Evolutionary conservation across 2,113 vertebrate species (phyloP).

Genomic region (Lycaon pictus): DNA sequence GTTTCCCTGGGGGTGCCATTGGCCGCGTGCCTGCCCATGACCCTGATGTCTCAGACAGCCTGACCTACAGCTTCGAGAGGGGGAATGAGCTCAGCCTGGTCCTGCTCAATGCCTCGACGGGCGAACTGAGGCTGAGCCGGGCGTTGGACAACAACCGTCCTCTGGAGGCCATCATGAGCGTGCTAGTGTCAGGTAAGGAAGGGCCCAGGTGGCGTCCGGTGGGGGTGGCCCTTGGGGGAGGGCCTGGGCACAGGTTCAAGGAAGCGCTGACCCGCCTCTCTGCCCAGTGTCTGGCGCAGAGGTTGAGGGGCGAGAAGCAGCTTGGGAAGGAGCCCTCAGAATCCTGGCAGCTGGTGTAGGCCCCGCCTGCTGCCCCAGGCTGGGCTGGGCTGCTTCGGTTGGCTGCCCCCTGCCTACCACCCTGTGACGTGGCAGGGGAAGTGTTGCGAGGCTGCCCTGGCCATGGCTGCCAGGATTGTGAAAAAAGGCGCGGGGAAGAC

Average conservation of each 20-base stretch:
- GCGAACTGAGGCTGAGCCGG: constrained; percentile 94
- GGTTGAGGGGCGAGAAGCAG: background rate
- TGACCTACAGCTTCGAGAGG: constrained; percentile 93
- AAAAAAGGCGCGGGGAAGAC: constrained; percentile 57
- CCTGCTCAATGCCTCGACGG: constrained; percentile 93
- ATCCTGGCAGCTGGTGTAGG: background rate
- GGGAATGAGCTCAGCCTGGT: constrained; percentile 96
- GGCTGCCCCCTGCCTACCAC: constrained; percentile 66
- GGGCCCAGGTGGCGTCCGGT: background rate
- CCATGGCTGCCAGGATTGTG: constrained; percentile 61
- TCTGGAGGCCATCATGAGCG: constrained; percentile 96
- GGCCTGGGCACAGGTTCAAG: background rate
- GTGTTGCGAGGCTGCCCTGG: constrained; percentile 37
- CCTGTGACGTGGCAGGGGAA: constrained; percentile 61
- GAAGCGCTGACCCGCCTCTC: background rate
- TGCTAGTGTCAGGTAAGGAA: constrained; percentile 95
- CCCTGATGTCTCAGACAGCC: constrained; percentile 94
- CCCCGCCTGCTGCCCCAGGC: constrained; percentile 13
- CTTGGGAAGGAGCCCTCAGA: constrained; percentile 48
- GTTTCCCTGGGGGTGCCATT: constrained; percentile 95
- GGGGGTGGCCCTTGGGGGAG: background rate
- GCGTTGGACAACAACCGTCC: constrained; percentile 97
- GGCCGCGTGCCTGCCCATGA: constrained; percentile 95
- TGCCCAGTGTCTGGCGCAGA: background rate
- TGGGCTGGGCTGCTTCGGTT: constrained; percentile 41